Conservation (phyloP, 2,888 invertebrate species). For the Pseudeuparius sepicola region DNA sequence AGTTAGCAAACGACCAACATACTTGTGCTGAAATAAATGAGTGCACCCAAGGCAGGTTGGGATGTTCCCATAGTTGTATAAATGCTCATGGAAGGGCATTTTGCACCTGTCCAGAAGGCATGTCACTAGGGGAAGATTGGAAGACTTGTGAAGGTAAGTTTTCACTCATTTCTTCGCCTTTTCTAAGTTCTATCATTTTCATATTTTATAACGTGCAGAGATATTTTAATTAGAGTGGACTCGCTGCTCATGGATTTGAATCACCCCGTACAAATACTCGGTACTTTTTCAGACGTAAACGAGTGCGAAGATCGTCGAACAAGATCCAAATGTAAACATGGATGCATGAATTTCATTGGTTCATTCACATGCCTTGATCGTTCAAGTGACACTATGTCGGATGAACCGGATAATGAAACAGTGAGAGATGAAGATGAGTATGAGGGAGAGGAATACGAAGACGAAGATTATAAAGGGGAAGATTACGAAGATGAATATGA, state of each 20-base stretch:
- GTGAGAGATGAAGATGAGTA: too few relatives aligned
- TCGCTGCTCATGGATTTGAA: background rate
- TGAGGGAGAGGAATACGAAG: too few relatives aligned
- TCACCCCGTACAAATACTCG: background rate
- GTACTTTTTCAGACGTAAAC: slow-evolving; percentile 45
- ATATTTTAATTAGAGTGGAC: background rate
- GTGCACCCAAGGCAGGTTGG: slow-evolving; percentile 42
- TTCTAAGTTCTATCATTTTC: too few relatives aligned
- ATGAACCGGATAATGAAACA: too few relatives aligned
- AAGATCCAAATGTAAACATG: slow-evolving; percentile 37
- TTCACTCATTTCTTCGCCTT: too few relatives aligned
- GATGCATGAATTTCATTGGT: slow-evolving; percentile 55
- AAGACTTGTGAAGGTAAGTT: slow-evolving; percentile 33
- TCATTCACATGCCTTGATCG: slow-evolving; percentile 51
- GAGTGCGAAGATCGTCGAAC: slow-evolving; percentile 48
- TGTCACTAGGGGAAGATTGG: slow-evolving; percentile 33
- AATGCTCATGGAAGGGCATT: slow-evolving; percentile 40
- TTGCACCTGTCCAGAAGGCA: slow-evolving; percentile 39
- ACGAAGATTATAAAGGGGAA: too few relatives aligned
- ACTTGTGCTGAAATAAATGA: slow-evolving; percentile 40
- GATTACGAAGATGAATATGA: too few relatives aligned
- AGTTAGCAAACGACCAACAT: slow-evolving; percentile 26
- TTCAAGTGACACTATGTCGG: too few relatives aligned
- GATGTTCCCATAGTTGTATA: slow-evolving; percentile 44
- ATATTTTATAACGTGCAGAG: too few relatives aligned